These are phyloP conservation scores for Drosophila histrio DNA, from an alignment of 2,888 invertebrate species.

Conservation along the genomic window DNA sequence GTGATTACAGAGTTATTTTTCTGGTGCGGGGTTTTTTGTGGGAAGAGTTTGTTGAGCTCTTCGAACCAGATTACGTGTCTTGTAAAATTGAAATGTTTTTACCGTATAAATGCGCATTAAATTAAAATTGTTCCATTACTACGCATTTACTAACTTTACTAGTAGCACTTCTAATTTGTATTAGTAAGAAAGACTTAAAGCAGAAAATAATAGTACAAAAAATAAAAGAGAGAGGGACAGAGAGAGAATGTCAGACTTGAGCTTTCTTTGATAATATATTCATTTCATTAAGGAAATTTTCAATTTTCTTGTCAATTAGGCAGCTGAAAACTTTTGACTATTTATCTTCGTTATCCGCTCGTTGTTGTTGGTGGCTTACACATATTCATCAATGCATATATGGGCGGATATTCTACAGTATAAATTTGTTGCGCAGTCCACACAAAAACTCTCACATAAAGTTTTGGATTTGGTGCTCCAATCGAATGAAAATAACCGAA, in stretches of 20 bases:
- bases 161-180: slow-evolving; percentile 38
- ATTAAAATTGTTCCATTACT: slow-evolving; percentile 61
- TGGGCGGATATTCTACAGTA: slow-evolving; percentile 6
- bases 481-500: slow-evolving; percentile 49
- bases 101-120: slow-evolving; percentile 71
- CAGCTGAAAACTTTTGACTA: slow-evolving; percentile 66
- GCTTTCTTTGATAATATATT: slow-evolving; percentile 51
- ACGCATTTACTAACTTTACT: slow-evolving; percentile 31
- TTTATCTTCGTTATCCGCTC: slow-evolving; percentile 67
- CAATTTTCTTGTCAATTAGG: slow-evolving; percentile 77
- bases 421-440: no score
- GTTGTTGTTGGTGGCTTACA: slow-evolving; percentile 7
- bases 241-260: slow-evolving; percentile 5
- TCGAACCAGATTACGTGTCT: slow-evolving; percentile 68
- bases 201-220: slow-evolving; percentile 11
- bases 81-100: slow-evolving; percentile 69
- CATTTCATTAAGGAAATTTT: slow-evolving; percentile 71
- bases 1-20: slow-evolving; percentile 51
- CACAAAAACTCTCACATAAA: slow-evolving; percentile 1
- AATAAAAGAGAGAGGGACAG: not conserved
- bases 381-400: slow-evolving; percentile 6
- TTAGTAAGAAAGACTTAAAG: not conserved
- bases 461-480: slow-evolving; percentile 37
- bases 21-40: not conserved
- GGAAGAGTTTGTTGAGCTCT: slow-evolving; percentile 42